Evolutionary conservation across 2,113 vertebrate genomes (phyloP).

Genomic region (Ramphastos sulfuratus): DNA sequence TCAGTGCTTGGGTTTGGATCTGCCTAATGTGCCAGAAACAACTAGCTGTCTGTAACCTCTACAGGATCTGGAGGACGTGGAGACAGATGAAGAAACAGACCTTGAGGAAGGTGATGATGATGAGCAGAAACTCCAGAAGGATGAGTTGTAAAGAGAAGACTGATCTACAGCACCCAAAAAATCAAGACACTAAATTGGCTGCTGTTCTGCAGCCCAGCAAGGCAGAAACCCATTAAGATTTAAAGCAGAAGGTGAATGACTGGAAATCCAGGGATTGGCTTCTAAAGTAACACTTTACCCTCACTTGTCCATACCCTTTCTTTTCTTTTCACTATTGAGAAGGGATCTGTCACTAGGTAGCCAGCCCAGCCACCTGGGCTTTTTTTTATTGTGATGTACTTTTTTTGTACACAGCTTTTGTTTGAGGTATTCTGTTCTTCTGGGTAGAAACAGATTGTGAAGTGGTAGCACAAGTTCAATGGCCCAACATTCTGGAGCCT

Average conservation of each 20-base stretch:
- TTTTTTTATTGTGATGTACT: constrained; percentile 65
- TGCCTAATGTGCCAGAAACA: background rate
- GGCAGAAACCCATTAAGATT: constrained; percentile 60
- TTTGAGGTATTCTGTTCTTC: constrained; percentile 45
- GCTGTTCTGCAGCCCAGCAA: constrained; percentile 38
- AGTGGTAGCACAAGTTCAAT: background rate
- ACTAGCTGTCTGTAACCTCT: background rate
- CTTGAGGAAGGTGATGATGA: constrained; percentile 81
- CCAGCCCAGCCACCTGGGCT: constrained; percentile 47
- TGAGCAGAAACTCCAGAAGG: constrained; percentile 79
- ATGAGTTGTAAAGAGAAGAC: constrained; percentile 85
- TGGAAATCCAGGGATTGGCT: constrained; percentile 68
- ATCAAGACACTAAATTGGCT: constrained; percentile 66
- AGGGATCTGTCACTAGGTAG: constrained; percentile 63
- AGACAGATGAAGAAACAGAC: constrained; percentile 77
- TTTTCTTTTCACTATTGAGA: constrained; percentile 48
- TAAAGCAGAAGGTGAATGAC: constrained; percentile 57
- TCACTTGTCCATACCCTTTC: constrained; percentile 23
- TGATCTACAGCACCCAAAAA: constrained; percentile 26
- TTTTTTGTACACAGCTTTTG: constrained; percentile 70
- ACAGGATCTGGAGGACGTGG: constrained; percentile 87
- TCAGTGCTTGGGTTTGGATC: background rate
- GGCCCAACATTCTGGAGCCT: constrained; percentile 16
- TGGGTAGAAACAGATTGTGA: constrained; percentile 48
- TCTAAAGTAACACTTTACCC: constrained; percentile 59